Conservation (phyloP, 1,140 invertebrate species). For the Heliconius congener region DNA sequence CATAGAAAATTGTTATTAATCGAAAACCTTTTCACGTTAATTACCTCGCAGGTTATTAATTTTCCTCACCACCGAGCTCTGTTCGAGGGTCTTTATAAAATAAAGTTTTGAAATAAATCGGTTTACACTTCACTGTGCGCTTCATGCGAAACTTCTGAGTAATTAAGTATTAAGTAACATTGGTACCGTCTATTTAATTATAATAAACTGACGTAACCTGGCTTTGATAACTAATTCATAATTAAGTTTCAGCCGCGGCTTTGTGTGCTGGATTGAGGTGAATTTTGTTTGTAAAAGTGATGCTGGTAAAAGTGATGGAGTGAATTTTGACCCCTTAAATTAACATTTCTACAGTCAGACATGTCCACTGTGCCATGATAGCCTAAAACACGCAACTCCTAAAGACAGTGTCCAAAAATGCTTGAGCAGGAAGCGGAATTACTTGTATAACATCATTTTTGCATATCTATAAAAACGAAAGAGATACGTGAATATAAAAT, state of each 20-base stretch:
- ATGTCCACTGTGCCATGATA: too few relatives aligned
- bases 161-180: constrained; percentile 30
- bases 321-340: too few relatives aligned
- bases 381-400: too few relatives aligned
- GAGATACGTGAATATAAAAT: too few relatives aligned
- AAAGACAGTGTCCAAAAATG: too few relatives aligned
- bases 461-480: too few relatives aligned
- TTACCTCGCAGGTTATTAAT: constrained; percentile 38
- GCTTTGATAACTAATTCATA: neutral
- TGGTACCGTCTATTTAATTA: constrained; percentile 16
- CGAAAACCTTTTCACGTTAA: constrained; percentile 38
- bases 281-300: too few relatives aligned
- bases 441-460: too few relatives aligned
- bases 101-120: constrained; percentile 34
- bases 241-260: neutral
- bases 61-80: constrained; percentile 30
- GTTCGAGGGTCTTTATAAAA: constrained; percentile 32
- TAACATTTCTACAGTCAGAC: too few relatives aligned
- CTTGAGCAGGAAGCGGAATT: too few relatives aligned
- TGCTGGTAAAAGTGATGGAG: too few relatives aligned
- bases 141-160: constrained; percentile 27
- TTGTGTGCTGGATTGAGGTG: neutral
- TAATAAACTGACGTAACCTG: constrained; percentile 1
- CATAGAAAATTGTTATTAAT: constrained; percentile 32
- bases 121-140: constrained; percentile 32